These are phyloP conservation scores for Anneissia japonica DNA, from an alignment of 35 echinoderm and acorn worm genomes.

Conservation along the genomic window DNA sequence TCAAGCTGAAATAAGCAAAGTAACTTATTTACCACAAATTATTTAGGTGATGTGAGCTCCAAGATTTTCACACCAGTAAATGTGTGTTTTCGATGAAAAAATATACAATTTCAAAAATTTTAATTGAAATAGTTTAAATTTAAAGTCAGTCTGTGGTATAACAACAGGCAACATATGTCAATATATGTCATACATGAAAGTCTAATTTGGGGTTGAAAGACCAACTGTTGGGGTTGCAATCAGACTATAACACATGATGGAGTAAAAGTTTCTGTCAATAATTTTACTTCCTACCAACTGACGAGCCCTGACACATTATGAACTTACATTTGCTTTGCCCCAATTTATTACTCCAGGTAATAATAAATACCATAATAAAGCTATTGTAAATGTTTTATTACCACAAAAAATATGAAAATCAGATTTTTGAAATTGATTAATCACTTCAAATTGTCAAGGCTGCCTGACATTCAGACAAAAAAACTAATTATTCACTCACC, in stretches of 20 bases:
- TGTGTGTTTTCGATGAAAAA: background rate
- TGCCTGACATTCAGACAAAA: too few relatives aligned
- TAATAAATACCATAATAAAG: too few relatives aligned
- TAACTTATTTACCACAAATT: too few relatives aligned
- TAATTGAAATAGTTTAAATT: background rate
- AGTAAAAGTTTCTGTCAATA: background rate
- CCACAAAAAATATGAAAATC: too few relatives aligned
- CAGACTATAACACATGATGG: background rate
- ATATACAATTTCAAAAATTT: background rate
- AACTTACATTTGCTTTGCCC: background rate
- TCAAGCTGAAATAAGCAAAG: too few relatives aligned
- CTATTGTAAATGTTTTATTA: too few relatives aligned
- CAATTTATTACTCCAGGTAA: background rate
- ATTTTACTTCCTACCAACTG: background rate
- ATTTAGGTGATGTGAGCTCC: too few relatives aligned
- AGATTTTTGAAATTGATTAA: too few relatives aligned
- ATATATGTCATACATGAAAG: background rate
- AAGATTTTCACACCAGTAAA: background rate
- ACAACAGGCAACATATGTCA: background rate
- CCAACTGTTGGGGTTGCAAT: background rate
- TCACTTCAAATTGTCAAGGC: too few relatives aligned
- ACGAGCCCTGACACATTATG: background rate
- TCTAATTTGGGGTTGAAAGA: background rate
- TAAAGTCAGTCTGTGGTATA: background rate
- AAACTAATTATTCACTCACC: too few relatives aligned